A percentile compares a stretch with the other conserved stretches of the same genome.
Conservation (phyloP, 2,888 invertebrate species). For the Caenorhabditis sp. region DNA sequence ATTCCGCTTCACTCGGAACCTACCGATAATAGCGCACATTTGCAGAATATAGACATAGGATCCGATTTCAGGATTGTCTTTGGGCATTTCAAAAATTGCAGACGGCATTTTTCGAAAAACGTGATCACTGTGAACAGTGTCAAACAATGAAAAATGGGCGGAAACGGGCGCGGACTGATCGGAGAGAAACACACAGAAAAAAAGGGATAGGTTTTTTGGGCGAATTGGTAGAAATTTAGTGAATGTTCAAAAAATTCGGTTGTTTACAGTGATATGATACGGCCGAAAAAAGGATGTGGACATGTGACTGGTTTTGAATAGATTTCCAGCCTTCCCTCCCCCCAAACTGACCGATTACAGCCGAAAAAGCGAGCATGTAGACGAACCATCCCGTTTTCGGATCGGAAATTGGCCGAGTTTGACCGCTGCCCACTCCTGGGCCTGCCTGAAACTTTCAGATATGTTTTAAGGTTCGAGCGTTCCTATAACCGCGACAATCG, state of each 20-base stretch:
- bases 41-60: conserved; percentile 63
- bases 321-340: too few relatives aligned
- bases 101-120: conserved; percentile 10
- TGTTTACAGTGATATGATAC: neutral
- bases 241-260: conserved; percentile 17
- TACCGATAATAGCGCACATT: conserved; percentile 29
- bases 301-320: conserved; percentile 1
- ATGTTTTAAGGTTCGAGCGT: neutral
- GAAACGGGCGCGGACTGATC: too few relatives aligned
- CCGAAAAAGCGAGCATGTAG: conserved; percentile 67
- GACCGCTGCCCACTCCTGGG: conserved; percentile 51
- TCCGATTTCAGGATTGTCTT: conserved; percentile 51
- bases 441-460: conserved; percentile 18
- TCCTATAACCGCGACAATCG: too few relatives aligned
- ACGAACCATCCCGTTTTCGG: conserved; percentile 65
- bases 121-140: neutral
- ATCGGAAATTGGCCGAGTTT: conserved; percentile 38
- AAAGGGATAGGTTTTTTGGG: too few relatives aligned
- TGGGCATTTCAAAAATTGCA: neutral
- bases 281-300: neutral
- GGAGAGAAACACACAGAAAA: too few relatives aligned
- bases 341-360: conserved; percentile 65
- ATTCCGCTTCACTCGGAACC: too few relatives aligned
- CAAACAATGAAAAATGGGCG: conserved; percentile 1
- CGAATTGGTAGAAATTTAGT: conserved; percentile 1